phyloP scores from a whole-genome alignment of 2,113 vertebrate genomes.

The Guaruba guarouba region DNA sequence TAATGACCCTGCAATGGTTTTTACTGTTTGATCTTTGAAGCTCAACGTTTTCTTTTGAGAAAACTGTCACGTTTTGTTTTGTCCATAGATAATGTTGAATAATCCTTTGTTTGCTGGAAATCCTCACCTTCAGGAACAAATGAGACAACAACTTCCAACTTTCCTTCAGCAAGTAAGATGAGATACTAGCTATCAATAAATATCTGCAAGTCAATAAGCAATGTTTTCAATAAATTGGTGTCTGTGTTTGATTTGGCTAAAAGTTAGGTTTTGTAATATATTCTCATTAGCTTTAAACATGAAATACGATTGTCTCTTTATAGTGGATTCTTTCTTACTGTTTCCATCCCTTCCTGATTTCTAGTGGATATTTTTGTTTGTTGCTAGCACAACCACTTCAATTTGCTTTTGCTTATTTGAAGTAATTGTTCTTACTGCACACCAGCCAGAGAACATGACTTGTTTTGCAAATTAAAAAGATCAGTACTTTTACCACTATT shows the following conservation, averaged over 20 bases:
- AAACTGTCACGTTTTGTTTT: background rate
- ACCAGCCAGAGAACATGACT: background rate
- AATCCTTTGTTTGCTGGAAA: slow-evolving; percentile 91
- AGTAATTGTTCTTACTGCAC: background rate
- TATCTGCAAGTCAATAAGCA: background rate
- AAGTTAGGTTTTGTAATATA: background rate
- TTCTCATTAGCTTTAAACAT: background rate
- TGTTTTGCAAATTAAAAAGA: background rate
- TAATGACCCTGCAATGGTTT: background rate
- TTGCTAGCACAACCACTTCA: background rate
- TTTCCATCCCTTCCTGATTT: background rate
- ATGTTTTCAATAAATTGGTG: slow-evolving; percentile 4
- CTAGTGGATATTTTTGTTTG: background rate
- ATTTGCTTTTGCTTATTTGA: background rate
- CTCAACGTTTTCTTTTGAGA: slow-evolving; percentile 21
- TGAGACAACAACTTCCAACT: slow-evolving; percentile 88
- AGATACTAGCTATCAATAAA: slow-evolving; percentile 39
- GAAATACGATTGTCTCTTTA: background rate
- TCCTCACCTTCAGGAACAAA: slow-evolving; percentile 89
- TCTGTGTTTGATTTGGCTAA: slow-evolving; percentile 22
- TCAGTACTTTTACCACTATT: background rate
- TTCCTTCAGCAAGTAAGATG: slow-evolving; percentile 88
- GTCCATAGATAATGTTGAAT: slow-evolving; percentile 88
- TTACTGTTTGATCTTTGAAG: slow-evolving; percentile 56
- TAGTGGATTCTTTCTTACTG: background rate